phyloP scores from a whole-genome alignment of 2,888 invertebrate genomes.

The Oconnorella tubifera region DNA sequence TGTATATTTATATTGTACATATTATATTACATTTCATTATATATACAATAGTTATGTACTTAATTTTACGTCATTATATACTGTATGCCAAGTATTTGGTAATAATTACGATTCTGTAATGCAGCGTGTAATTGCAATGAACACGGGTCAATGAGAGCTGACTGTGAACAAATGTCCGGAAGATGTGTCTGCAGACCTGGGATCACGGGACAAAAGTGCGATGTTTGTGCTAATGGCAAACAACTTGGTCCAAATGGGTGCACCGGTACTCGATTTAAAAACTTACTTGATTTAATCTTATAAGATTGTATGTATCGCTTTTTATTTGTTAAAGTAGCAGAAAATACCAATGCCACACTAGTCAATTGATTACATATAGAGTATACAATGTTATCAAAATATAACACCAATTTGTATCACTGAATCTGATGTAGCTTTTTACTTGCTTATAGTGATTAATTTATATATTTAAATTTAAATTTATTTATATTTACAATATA shows the following conservation, averaged over 20 bases:
- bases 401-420: too few relatives aligned
- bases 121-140: constrained; percentile 85
- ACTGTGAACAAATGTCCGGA: constrained; percentile 90
- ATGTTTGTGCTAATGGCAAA: constrained; percentile 64
- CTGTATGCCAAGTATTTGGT: too few relatives aligned
- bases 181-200: constrained; percentile 81
- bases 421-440: too few relatives aligned
- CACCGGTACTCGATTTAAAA: constrained; percentile 22
- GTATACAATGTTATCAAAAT: too few relatives aligned
- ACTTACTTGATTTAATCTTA: not conserved
- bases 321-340: not conserved
- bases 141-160: constrained; percentile 80
- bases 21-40: too few relatives aligned
- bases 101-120: too few relatives aligned
- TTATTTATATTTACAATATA: too few relatives aligned
- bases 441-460: too few relatives aligned
- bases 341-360: not conserved
- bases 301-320: not conserved
- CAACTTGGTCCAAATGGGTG: constrained; percentile 32
- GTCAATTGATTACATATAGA: not conserved
- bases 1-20: too few relatives aligned
- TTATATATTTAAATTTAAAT: too few relatives aligned
- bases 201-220: constrained; percentile 81
- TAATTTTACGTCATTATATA: too few relatives aligned
- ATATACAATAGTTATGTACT: too few relatives aligned